Percentiles rank a stretch among this genome's conserved stretches.
These are phyloP conservation scores for Drosophila seguyi DNA, from an alignment of 1,140 invertebrate species.

Conservation along the genomic window DNA sequence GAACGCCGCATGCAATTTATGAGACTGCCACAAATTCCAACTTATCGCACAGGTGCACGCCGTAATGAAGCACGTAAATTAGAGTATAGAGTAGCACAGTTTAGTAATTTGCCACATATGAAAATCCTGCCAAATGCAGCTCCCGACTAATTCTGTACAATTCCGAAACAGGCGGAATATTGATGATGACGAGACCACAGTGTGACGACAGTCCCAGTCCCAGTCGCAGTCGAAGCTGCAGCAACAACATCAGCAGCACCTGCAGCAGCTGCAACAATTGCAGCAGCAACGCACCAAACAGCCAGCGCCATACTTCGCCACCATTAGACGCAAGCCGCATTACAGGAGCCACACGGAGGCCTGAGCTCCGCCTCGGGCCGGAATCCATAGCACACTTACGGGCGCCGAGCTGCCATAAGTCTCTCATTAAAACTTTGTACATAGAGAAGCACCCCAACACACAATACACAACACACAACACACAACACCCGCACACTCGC, in stretches of 20 bases:
- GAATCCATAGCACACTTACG: conserved; percentile 3
- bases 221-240: conserved; percentile 20
- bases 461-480: background rate
- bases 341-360: conserved; percentile 56
- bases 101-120: background rate
- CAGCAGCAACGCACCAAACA: conserved; percentile 46
- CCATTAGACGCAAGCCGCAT: conserved; percentile 71
- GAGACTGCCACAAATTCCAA: conserved; percentile 31
- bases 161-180: conserved; percentile 81
- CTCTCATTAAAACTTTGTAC: conserved; percentile 34
- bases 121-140: background rate
- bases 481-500: conserved; percentile 10
- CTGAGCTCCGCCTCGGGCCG: conserved; percentile 25
- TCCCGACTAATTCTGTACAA: conserved; percentile 8
- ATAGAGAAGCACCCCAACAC: conserved; percentile 20
- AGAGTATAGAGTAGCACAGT: conserved; percentile 28
- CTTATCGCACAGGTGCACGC: conserved; percentile 28
- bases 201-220: conserved; percentile 69
- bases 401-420: conserved; percentile 19
- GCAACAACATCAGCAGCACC: conserved; percentile 19
- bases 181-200: conserved; percentile 85
- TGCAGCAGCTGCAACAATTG: conserved; percentile 22
- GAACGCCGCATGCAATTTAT: conserved; percentile 35
- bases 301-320: conserved; percentile 64
- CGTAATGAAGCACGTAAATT: conserved; percentile 36